A percentile compares a stretch with the other conserved stretches of the same genome.
These are phyloP conservation scores for Clostera curtula DNA, from an alignment of 2,888 invertebrate species.

Conservation along the genomic window DNA sequence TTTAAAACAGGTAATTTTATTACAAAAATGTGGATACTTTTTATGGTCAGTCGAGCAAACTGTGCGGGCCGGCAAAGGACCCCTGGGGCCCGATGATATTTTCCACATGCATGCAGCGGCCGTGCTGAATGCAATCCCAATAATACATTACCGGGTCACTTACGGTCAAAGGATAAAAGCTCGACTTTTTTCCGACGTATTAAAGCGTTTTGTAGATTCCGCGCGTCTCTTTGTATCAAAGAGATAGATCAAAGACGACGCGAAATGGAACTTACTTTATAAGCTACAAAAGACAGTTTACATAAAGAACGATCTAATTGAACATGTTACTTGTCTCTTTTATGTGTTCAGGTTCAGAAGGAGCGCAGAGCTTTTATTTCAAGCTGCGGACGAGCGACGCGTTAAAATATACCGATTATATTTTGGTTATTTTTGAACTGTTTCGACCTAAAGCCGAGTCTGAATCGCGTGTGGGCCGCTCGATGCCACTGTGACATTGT, in stretches of 20 bases:
- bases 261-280: conserved; percentile 7
- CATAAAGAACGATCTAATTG: conserved; percentile 7
- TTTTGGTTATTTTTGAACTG: no score
- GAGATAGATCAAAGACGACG: conserved; percentile 36
- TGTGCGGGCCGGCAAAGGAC: conserved; percentile 37
- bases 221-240: conserved; percentile 40
- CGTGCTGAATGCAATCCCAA: conserved; percentile 52
- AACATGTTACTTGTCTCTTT: conserved; percentile 1
- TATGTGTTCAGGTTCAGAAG: no score
- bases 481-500: no score
- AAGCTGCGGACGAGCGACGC: no score
- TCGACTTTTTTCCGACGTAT: conserved; percentile 35
- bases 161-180: conserved; percentile 55
- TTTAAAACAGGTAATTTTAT: conserved; percentile 75
- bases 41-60: conserved; percentile 60
- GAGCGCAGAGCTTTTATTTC: no score
- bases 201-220: conserved; percentile 43
- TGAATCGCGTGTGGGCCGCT: no score
- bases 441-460: no score
- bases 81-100: conserved; percentile 33
- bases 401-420: no score
- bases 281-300: conserved; percentile 7
- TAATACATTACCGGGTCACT: conserved; percentile 44
- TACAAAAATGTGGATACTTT: conserved; percentile 67
- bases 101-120: conserved; percentile 38